Conservation (phyloP, 2,797 vertebrate species). For the Taenioides sp. region DNA sequence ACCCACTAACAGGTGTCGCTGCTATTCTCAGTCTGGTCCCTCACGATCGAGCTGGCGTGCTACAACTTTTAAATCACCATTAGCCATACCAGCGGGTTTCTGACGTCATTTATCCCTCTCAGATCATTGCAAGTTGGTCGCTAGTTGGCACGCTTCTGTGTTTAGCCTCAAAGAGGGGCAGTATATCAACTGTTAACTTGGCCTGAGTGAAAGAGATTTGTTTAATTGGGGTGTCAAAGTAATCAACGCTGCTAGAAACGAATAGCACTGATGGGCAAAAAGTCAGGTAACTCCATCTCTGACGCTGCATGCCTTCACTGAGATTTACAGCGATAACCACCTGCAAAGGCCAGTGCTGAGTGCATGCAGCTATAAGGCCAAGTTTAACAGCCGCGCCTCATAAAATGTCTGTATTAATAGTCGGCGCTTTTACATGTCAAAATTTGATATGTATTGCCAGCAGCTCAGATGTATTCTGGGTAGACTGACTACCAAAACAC, state of each 20-base stretch:
- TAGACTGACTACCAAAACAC: conserved; percentile 54
- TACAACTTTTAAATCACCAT: conserved; percentile 14
- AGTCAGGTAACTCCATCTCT: conserved; percentile 62
- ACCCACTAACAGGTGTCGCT: conserved; percentile 51
- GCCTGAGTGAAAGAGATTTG: conserved; percentile 47
- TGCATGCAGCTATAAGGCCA: conserved; percentile 45
- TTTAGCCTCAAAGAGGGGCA: conserved; percentile 30
- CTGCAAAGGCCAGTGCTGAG: conserved; percentile 52
- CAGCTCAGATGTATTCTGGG: conserved; percentile 43
- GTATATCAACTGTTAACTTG: conserved; percentile 66
- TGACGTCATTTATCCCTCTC: conserved; percentile 18
- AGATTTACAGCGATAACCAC: conserved; percentile 65
- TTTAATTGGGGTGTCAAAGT: conserved; percentile 58
- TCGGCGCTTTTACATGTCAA: conserved; percentile 46
- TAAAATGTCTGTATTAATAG: conserved; percentile 73
- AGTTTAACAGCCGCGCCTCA: conserved; percentile 45
- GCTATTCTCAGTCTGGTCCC: conserved; percentile 38
- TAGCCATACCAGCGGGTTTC: conserved; percentile 18
- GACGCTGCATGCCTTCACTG: conserved; percentile 53
- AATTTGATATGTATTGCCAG: conserved; percentile 40
- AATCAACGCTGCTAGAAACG: conserved; percentile 51
- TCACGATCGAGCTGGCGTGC: conserved; percentile 28
- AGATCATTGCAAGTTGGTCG: conserved; percentile 30
- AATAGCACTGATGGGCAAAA: conserved; percentile 58
- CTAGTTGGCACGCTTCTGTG: conserved; percentile 43